A percentile compares a stretch with the other conserved stretches of the same genome.
Conservation (phyloP, 2,888 invertebrate genomes). For the Aethes cnicana region DNA sequence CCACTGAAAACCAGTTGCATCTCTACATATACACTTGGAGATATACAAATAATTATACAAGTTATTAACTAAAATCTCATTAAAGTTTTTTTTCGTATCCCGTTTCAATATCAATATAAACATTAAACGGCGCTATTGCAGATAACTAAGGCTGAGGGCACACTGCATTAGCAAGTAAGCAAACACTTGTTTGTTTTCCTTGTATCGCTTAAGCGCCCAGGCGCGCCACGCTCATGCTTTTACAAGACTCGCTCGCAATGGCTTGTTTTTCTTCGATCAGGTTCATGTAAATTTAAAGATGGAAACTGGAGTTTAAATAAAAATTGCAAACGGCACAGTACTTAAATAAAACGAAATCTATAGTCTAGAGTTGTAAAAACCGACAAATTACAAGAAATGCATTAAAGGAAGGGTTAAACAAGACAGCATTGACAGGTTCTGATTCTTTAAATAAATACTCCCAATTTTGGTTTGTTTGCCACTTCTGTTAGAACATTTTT, state of each 20-base stretch:
- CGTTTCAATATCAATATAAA: too few relatives aligned
- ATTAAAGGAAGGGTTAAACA: neutral
- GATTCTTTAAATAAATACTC: constrained; percentile 4
- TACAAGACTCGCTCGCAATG: constrained; percentile 50
- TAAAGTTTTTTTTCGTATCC: too few relatives aligned
- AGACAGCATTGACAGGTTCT: too few relatives aligned
- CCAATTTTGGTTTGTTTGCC: constrained; percentile 6
- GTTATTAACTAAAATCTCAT: too few relatives aligned
- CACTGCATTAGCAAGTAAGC: constrained; percentile 24
- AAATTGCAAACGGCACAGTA: neutral
- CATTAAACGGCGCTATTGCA: too few relatives aligned
- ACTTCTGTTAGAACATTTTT: constrained; percentile 22
- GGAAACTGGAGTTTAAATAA: constrained; percentile 19
- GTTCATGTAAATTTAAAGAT: constrained; percentile 36
- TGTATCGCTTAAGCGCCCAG: constrained; percentile 46
- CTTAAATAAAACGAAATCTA: too few relatives aligned
- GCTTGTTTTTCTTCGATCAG: constrained; percentile 65
- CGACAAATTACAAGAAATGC: too few relatives aligned
- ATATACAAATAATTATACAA: too few relatives aligned
- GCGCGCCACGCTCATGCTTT: constrained; percentile 51
- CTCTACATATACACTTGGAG: too few relatives aligned
- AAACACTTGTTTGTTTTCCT: constrained; percentile 50
- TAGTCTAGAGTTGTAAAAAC: too few relatives aligned
- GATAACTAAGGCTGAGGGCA: neutral
- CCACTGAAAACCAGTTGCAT: too few relatives aligned